These are phyloP conservation scores for Xestoiulus laeticollis DNA, from an alignment of 2,888 invertebrate species.

Conservation along the genomic window DNA sequence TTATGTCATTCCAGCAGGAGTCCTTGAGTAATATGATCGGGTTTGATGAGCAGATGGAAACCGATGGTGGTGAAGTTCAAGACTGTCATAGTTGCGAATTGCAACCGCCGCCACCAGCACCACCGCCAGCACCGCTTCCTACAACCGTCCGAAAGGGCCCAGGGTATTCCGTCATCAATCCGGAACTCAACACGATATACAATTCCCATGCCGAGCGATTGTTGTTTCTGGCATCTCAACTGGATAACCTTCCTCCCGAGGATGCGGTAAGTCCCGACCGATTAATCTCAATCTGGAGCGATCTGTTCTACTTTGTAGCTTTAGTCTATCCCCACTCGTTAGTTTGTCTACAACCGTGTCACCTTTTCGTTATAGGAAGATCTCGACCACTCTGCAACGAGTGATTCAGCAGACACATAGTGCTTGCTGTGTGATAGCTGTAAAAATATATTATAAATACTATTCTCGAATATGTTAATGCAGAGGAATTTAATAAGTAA, in stretches of 20 bases:
- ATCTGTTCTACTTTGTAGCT: not conserved
- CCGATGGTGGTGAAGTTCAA: conserved; percentile 42
- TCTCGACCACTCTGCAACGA: conserved; percentile 42
- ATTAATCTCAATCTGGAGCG: not conserved
- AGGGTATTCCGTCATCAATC: conserved; percentile 53
- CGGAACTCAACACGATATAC: conserved; percentile 44
- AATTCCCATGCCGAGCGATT: conserved; percentile 47
- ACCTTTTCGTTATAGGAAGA: conserved; percentile 24
- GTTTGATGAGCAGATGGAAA: conserved; percentile 53
- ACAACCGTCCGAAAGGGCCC: conserved; percentile 50
- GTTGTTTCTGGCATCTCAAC: conserved; percentile 43
- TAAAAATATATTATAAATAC: conserved; percentile 43
- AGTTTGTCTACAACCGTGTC: not conserved
- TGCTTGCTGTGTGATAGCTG: conserved; percentile 31
- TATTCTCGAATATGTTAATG: conserved; percentile 14
- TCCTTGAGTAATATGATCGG: not conserved
- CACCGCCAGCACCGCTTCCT: not conserved
- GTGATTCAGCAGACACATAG: conserved; percentile 47
- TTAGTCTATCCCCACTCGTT: not conserved
- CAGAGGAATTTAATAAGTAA: not conserved
- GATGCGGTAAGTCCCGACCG: not conserved
- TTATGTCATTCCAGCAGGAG: not conserved
- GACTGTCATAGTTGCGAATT: not conserved
- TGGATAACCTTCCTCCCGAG: not conserved
- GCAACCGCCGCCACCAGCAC: not conserved